phyloP scores from a whole-genome alignment of 1,140 invertebrate species.

The Dendrolimus punctatus region DNA sequence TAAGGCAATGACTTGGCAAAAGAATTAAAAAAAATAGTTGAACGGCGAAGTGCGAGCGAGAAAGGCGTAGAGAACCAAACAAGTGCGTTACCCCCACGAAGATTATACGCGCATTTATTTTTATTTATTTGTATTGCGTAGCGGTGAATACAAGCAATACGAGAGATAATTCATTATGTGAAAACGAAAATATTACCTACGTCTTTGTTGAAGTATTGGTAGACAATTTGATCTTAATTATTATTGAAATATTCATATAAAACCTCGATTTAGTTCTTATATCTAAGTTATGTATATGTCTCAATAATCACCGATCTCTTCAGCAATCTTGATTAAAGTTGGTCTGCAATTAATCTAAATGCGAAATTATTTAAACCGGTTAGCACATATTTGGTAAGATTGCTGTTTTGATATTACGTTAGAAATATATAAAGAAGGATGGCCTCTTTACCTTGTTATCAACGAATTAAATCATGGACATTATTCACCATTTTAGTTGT shows the following conservation, averaged over 20 bases:
- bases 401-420: not conserved
- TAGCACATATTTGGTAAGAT: not conserved
- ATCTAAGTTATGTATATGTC: too few species aligned
- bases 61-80: constrained; percentile 42
- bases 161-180: not conserved
- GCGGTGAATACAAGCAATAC: constrained; percentile 12
- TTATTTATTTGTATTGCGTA: constrained; percentile 43
- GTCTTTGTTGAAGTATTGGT: too few species aligned
- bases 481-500: constrained; percentile 12
- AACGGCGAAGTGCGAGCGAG: constrained; percentile 42
- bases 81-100: constrained; percentile 69
- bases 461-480: constrained; percentile 11
- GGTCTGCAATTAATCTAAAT: constrained; percentile 17
- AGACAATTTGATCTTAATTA: too few species aligned
- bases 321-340: constrained; percentile 12
- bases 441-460: constrained; percentile 7
- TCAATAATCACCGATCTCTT: not conserved
- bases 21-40: constrained; percentile 50
- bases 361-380: constrained; percentile 18
- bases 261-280: too few species aligned
- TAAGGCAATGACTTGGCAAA: constrained; percentile 59
- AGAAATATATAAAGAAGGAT: not conserved
- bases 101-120: constrained; percentile 52
- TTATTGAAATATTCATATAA: too few species aligned
- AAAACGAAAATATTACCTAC: too few species aligned